These are phyloP conservation scores for Aplysina aerophoba DNA, from an alignment of 37 sponge, comb jelly and placozoan genomes.

Conservation along the genomic window DNA sequence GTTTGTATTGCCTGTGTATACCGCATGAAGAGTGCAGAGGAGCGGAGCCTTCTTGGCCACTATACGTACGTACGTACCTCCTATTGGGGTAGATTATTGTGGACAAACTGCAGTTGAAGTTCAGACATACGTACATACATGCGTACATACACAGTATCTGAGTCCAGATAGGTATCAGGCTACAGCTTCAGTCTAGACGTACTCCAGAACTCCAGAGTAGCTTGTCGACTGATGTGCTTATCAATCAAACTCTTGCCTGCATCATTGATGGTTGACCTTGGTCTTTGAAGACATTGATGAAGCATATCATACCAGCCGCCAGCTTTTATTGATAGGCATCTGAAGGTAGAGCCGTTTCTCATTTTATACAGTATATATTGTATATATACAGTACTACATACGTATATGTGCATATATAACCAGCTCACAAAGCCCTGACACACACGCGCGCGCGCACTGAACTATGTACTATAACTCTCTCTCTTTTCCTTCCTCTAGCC, in stretches of 20 bases:
- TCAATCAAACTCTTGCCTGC: no score
- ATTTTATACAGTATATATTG: no score
- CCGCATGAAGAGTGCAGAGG: neutral
- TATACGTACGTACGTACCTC: constrained; percentile 19
- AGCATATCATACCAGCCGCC: no score
- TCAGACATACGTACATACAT: constrained; percentile 3
- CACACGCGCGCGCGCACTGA: neutral
- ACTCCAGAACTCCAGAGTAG: no score
- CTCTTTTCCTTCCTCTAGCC: neutral
- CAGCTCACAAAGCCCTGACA: neutral
- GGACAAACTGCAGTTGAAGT: neutral
- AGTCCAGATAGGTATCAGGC: neutral
- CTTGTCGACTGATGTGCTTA: no score
- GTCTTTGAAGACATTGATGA: no score
- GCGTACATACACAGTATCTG: neutral
- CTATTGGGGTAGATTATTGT: neutral
- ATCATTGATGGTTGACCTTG: no score
- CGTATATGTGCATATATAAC: no score
- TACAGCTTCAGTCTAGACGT: neutral
- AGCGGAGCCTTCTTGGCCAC: neutral
- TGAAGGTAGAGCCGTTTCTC: no score
- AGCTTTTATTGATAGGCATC: no score
- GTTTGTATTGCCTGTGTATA: no score
- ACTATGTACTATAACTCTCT: neutral
- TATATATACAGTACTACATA: no score